Evolutionary conservation across 2,797 vertebrate species (phyloP), one percentile per base, ranked within the genome.

Genomic region (Luscinia megarhynchos): DNA sequence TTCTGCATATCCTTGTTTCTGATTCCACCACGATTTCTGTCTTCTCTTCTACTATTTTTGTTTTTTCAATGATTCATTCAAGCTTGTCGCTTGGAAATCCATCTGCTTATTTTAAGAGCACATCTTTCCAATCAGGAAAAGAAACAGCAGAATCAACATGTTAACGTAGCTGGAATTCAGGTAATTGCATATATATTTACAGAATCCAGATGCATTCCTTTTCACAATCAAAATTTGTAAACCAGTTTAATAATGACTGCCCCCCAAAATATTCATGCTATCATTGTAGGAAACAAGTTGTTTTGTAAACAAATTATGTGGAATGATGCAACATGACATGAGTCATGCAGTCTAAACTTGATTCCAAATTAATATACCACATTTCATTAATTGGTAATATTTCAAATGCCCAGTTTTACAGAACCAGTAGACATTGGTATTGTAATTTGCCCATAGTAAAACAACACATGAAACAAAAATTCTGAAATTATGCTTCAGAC

Each of bases 21-120:
- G 27, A 82, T 81, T 84, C 61, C 38, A 59, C 34, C 36, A 11
- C 1, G 0, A 75, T 91, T 84, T 89, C 64, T 63, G 36, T 48
- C 58, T 61, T 85, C 72, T 67, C 50, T 59, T 87, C 75, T 75
- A 24, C 66, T 69, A 74, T 82, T 84, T 93, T 75, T 72, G 30
- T 3, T 76, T 90, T 57, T 84, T 77, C 40, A 69, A 7, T 86
- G 78, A 77, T 91, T 88, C 58, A 81, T 85, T 78, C 50, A 86
- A 63, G 22, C 55, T 85, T 88, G 46, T 80, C 63, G 46, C 91
- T 95, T 96, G 43, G 72, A 94, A 96, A 34, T 73, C 59, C 73
- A 68, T 82, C 87, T 92, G 84, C 85, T 95, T 95, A 80, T 94
- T 95, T 95, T 95, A 92, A 91, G 73, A 94, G 34, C 85, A 95